These are phyloP conservation scores for Cataglyphis hispanica DNA, from an alignment of 1,140 invertebrate species.

Conservation along the genomic window DNA sequence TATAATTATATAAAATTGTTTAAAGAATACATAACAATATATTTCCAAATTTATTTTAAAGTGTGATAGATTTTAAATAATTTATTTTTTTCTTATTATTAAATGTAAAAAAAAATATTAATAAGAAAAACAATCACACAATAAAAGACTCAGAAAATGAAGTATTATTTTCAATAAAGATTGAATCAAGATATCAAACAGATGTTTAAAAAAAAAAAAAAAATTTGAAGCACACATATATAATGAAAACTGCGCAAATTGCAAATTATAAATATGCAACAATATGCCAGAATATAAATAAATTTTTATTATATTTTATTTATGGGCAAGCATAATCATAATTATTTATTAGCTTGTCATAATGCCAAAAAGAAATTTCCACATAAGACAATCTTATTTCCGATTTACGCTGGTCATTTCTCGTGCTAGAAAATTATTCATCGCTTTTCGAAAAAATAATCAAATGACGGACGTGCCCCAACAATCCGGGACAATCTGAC, in stretches of 20 bases:
- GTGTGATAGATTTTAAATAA: neutral
- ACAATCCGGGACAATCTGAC: neutral
- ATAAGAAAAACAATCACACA: neutral
- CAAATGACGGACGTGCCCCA: neutral
- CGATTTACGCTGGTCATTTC: neutral
- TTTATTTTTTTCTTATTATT: neutral
- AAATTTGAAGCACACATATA: neutral
- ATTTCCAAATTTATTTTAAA: neutral
- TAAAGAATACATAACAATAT: no score
- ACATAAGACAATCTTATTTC: neutral
- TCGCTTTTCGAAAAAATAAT: neutral
- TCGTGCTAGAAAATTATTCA: constrained; percentile 5
- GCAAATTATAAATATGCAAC: neutral
- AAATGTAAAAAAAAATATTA: neutral
- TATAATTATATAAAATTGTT: neutral
- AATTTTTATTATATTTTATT: neutral
- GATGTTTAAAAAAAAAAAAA: neutral
- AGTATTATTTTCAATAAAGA: neutral
- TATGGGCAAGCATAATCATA: neutral
- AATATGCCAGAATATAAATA: neutral
- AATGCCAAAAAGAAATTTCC: constrained; percentile 18
- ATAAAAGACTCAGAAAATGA: neutral
- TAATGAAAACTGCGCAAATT: neutral
- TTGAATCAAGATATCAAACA: neutral
- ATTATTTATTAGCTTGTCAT: neutral